Evolutionary conservation across 1,140 invertebrate species (phyloP), one percentile per base, ranked within the genome.

Genomic region (Adelges cooleyi): DNA sequence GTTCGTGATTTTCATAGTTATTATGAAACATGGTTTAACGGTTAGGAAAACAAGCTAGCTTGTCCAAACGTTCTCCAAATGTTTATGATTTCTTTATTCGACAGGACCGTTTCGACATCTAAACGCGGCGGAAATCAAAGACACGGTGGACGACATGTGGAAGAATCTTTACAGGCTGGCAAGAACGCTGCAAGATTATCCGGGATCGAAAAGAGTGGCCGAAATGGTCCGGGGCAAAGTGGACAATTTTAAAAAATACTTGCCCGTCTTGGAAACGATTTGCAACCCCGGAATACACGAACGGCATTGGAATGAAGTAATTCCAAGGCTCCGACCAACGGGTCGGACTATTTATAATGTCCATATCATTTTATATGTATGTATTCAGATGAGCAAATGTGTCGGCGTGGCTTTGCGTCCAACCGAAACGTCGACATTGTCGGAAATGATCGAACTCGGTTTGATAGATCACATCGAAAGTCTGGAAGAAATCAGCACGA

Each of bases 281-380:
- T 95, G 92, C 70, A 95, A 93, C 74, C 83, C 89, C 68, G 93
- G 90, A 22, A 77, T 98, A 50, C 81, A 89, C 46, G 79, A 84
- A n/a, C 81, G 93, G n/a, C 93, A 97, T 76, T 97, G 94, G 93
- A 78, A 85, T 4, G 78, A 82, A 73, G 83, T 86, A 73, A 75
- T 70, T 17, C 4, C 5, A 8, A 6, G n/a, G 20, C 15, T 48
- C 8, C 8, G n/a, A 6, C 5, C 20, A 48, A 6, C 8, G n/a
- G n/a, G n/a, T n/a, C n/a, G n/a, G n/a, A n/a, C n/a, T 48, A n/a
- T 17, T 8, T 22, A 48, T 17, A 48, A 17, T 22, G n/a, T 17
- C 8, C 22, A 17, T 52, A 23, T n/a, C n/a, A n/a, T n/a, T n/a
- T n/a, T n/a, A n/a, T n/a, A n/a, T 33, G n/a, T n/a, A n/a, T n/a